Evolutionary conservation across 2,888 invertebrate species (phyloP).

Genomic region (Drosophila melanosoma): DNA sequence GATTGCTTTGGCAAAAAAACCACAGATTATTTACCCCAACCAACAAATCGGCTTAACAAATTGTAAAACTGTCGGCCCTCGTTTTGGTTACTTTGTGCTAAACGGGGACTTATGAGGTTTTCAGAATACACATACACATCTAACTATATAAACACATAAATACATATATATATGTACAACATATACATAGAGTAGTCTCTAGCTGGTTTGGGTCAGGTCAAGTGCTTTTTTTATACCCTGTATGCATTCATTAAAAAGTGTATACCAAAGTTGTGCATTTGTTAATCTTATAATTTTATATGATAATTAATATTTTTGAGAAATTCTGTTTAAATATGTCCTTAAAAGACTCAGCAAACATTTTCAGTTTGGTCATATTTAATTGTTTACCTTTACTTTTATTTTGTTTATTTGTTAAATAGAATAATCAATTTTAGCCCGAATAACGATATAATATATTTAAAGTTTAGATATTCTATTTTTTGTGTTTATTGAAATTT

Average conservation of each 20-base stretch:
- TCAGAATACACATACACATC: background rate
- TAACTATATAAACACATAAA: background rate
- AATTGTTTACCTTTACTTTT: background rate
- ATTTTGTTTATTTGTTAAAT: background rate
- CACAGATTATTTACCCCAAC: slow-evolving; percentile 22
- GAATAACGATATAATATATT: background rate
- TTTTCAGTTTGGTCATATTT: background rate
- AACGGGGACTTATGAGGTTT: slow-evolving; percentile 28
- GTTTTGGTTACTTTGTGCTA: slow-evolving; percentile 2
- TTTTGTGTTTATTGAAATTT: background rate
- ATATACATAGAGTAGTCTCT: too few species aligned
- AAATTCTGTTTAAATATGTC: background rate
- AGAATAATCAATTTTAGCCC: background rate
- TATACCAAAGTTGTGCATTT: background rate
- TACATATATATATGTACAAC: background rate
- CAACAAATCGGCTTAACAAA: slow-evolving; percentile 33
- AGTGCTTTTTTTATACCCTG: background rate
- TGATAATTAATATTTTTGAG: background rate
- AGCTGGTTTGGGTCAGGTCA: slow-evolving; percentile 1
- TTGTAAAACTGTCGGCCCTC: slow-evolving; percentile 9
- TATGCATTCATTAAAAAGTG: background rate
- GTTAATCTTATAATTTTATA: background rate
- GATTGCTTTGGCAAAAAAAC: slow-evolving; percentile 31
- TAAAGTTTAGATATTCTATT: background rate
- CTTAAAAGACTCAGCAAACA: background rate